A percentile compares a stretch with the other conserved stretches of the same genome.
These are phyloP conservation scores for Patella ulyssiponensis DNA, from an alignment of 2,888 invertebrate species.

Conservation along the genomic window DNA sequence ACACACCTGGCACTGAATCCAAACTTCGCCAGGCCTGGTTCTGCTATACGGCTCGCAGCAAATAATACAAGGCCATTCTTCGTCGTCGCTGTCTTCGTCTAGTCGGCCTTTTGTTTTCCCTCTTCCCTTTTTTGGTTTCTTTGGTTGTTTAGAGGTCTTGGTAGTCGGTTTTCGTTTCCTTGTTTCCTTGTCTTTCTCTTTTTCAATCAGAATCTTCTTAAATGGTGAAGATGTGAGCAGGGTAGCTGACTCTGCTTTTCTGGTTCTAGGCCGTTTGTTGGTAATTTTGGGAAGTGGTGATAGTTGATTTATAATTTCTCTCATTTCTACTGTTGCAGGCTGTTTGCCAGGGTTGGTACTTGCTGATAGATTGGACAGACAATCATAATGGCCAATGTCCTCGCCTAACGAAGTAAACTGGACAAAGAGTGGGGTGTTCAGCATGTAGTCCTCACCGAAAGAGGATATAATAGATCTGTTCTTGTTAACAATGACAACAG, in stretches of 20 bases:
- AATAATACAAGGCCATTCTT: conserved; percentile 2
- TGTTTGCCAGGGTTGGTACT: background rate
- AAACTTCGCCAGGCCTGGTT: background rate
- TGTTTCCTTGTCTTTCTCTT: background rate
- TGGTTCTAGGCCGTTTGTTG: conserved; percentile 7
- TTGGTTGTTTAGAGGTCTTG: background rate
- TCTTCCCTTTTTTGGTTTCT: background rate
- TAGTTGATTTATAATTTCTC: background rate
- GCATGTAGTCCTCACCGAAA: background rate
- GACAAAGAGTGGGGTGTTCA: background rate
- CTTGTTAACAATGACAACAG: background rate
- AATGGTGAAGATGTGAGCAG: conserved; percentile 8
- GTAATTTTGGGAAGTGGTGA: background rate
- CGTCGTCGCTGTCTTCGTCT: background rate
- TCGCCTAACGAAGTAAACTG: background rate
- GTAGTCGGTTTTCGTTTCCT: background rate
- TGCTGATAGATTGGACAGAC: background rate
- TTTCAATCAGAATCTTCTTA: background rate
- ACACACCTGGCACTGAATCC: background rate
- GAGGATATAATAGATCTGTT: background rate
- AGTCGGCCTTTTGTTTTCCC: too few species aligned
- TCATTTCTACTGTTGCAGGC: conserved; percentile 12
- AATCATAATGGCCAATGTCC: conserved; percentile 8
- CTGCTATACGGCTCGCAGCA: conserved; percentile 1
- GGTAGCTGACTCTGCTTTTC: conserved; percentile 6